phyloP scores from a whole-genome alignment of 2,888 invertebrate species.

The Campaea margaritaria region DNA sequence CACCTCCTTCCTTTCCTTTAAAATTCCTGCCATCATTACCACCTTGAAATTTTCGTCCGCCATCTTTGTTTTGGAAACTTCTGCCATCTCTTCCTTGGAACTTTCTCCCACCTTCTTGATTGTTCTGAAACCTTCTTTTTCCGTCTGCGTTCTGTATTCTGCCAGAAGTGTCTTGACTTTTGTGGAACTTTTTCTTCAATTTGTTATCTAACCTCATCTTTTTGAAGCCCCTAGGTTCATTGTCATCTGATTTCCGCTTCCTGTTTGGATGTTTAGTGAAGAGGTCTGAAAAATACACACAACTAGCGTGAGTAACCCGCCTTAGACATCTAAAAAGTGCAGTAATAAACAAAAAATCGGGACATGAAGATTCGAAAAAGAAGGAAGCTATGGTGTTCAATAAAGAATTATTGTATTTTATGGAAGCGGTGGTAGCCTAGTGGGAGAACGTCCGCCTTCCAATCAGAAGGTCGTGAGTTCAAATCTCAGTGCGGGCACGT shows the following conservation, averaged over 20 bases:
- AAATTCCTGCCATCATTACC: conserved; percentile 48
- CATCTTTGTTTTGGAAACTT: conserved; percentile 48
- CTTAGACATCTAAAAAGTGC: too few relatives aligned
- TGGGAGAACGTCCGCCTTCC: too few relatives aligned
- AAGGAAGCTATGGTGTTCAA: too few relatives aligned
- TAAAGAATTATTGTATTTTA: too few relatives aligned
- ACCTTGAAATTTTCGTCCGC: conserved; percentile 39
- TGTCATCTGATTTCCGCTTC: conserved; percentile 70
- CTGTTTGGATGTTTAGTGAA: conserved; percentile 64
- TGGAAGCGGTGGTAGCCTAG: too few relatives aligned
- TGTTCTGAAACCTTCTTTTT: conserved; percentile 33
- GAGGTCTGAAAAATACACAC: conserved; percentile 59
- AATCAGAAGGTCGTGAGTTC: too few relatives aligned
- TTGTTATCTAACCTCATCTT: conserved; percentile 78
- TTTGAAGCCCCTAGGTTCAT: conserved; percentile 72
- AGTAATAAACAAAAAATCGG: too few relatives aligned
- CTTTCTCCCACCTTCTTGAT: conserved; percentile 43
- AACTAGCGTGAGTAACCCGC: too few relatives aligned
- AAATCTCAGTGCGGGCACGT: too few relatives aligned
- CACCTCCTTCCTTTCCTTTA: conserved; percentile 47
- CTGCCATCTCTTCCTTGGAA: conserved; percentile 51
- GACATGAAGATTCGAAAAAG: too few relatives aligned
- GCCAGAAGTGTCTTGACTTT: conserved; percentile 48
- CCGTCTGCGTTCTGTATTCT: conserved; percentile 38
- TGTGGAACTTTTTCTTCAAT: conserved; percentile 70